phyloP scores from a whole-genome alignment of 2,797 vertebrate genomes.

The Cheirogaleus major region DNA sequence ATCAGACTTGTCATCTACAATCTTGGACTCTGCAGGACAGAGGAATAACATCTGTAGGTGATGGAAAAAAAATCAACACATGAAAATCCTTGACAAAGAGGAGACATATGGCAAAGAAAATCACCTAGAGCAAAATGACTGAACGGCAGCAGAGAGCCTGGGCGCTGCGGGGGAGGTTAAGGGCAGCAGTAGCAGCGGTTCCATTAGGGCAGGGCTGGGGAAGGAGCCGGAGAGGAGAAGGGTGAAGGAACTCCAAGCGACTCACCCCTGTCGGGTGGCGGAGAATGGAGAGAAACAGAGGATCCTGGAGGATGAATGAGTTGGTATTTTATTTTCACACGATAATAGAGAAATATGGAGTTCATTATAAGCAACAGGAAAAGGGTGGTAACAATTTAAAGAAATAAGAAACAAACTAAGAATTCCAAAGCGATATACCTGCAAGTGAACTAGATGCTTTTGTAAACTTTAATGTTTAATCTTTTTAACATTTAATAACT shows the following conservation, averaged over 20 bases:
- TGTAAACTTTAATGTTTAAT: not conserved
- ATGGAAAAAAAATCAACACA: not conserved
- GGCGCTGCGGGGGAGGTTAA: accelerated
- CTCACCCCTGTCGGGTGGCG: not conserved
- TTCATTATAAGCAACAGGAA: not conserved
- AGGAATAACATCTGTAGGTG: not conserved
- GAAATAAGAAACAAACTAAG: not conserved
- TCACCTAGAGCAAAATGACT: not conserved
- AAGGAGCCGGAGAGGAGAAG: not conserved
- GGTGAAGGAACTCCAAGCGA: not conserved
- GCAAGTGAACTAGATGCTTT: not conserved
- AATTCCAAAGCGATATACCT: not conserved
- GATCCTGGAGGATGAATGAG: not conserved
- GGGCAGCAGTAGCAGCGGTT: no score
- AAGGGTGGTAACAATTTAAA: not conserved
- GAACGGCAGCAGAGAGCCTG: not conserved
- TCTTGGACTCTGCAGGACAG: not conserved
- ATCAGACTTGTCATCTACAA: not conserved
- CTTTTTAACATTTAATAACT: not conserved
- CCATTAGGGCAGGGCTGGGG: not conserved
- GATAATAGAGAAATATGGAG: not conserved
- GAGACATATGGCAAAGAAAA: not conserved
- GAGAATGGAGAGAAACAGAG: not conserved
- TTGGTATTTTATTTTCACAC: not conserved
- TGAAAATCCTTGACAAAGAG: not conserved